Conservation (phyloP, 2,797 vertebrate species). For the Tarsius wallacei region DNA sequence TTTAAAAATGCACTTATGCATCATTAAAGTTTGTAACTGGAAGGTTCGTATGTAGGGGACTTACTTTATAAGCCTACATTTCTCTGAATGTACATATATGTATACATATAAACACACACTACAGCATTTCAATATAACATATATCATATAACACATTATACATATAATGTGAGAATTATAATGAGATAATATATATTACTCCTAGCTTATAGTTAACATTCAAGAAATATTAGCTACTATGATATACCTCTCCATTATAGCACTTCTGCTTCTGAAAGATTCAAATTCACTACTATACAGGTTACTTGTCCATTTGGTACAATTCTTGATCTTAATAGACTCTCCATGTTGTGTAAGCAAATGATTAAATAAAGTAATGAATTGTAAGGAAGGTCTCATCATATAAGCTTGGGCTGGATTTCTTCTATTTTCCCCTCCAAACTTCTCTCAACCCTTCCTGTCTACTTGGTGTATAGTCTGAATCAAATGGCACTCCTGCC, state of each 20-base stretch:
- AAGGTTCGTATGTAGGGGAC: no score
- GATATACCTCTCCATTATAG: background rate
- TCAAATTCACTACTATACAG: background rate
- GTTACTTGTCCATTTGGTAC: background rate
- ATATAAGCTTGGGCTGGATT: background rate
- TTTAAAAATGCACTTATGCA: no score
- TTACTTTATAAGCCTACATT: background rate
- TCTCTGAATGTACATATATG: background rate
- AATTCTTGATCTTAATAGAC: background rate
- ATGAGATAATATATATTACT: background rate
- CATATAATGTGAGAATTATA: slow-evolving; percentile 2
- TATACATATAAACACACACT: background rate
- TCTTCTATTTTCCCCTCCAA: background rate
- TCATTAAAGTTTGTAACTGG: no score
- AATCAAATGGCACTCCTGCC: background rate
- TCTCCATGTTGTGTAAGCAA: background rate
- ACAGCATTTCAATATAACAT: background rate
- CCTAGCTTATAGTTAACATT: background rate
- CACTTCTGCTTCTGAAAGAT: slow-evolving; percentile 3
- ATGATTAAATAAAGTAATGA: background rate
- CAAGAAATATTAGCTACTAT: background rate
- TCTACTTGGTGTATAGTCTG: background rate
- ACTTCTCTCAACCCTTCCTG: background rate
- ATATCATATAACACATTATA: background rate
- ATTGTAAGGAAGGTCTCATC: background rate